Evolutionary conservation across 2,797 vertebrate species (phyloP).

Genomic region (Lepus townsendii): DNA sequence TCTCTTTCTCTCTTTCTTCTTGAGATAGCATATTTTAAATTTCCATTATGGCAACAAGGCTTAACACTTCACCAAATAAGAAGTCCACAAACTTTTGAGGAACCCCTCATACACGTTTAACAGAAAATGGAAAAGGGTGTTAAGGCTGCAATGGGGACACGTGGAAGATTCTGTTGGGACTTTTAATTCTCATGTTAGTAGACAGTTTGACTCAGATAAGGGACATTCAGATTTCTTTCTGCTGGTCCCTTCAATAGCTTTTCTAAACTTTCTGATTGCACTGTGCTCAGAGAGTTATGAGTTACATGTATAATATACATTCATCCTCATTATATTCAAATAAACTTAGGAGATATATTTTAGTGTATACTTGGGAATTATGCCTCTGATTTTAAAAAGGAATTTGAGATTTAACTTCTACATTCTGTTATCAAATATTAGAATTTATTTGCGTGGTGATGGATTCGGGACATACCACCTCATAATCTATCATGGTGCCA

Average conservation of each 20-base stretch:
- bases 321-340: not conserved
- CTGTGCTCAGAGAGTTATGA: not conserved
- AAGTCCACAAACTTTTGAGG: no score
- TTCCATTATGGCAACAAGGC: no score
- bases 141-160: not conserved
- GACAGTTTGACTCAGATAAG: not conserved
- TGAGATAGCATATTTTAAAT: no score
- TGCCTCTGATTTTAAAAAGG: not conserved
- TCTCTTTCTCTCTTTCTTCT: no score
- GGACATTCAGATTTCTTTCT: not conserved
- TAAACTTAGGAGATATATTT: not conserved
- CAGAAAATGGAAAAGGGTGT: no score
- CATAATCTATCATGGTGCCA: not conserved
- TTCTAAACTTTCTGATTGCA: not conserved
- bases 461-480: not conserved
- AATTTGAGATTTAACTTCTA: not conserved
- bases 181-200: not conserved
- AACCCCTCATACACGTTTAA: not conserved
- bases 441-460: not conserved
- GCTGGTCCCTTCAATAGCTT: not conserved
- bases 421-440: not conserved
- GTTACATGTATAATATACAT: not conserved
- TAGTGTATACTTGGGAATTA: not conserved
- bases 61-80: no score
- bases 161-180: not conserved